phyloP scores from a whole-genome alignment of 2,888 invertebrate genomes.

The Dryococelus australis region DNA sequence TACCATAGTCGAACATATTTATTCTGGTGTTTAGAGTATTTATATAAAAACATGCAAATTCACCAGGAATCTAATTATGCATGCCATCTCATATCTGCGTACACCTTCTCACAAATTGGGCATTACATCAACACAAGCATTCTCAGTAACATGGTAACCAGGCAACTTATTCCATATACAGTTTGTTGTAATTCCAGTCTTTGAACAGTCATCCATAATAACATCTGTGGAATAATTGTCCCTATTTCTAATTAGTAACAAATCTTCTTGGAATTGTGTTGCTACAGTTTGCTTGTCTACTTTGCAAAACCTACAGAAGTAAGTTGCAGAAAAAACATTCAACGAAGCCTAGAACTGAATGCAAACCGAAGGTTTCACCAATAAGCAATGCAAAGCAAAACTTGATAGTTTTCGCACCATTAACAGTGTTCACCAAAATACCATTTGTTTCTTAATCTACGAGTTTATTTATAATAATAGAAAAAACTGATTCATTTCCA shows the following conservation, averaged over 20 bases:
- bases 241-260: neutral
- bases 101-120: neutral
- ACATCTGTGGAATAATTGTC: neutral
- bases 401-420: neutral
- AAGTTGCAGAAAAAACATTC: neutral
- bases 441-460: neutral
- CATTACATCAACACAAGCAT: neutral
- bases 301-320: too few species aligned
- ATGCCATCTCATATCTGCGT: neutral
- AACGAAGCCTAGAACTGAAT: neutral
- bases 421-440: neutral
- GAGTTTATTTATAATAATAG: neutral
- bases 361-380: neutral
- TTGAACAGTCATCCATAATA: neutral
- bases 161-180: neutral
- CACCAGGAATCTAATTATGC: neutral
- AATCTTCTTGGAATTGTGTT: neutral
- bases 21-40: neutral
- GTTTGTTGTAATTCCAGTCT: neutral
- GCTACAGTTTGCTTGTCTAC: neutral
- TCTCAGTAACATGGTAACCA: neutral
- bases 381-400: neutral
- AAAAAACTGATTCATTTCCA: too few species aligned
- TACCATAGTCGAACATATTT: neutral
- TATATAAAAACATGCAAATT: neutral